Evolutionary conservation across 2,797 vertebrate genomes (phyloP), one percentile per base, ranked within the genome.

Genomic region (Craterocephalus amniculus): DNA sequence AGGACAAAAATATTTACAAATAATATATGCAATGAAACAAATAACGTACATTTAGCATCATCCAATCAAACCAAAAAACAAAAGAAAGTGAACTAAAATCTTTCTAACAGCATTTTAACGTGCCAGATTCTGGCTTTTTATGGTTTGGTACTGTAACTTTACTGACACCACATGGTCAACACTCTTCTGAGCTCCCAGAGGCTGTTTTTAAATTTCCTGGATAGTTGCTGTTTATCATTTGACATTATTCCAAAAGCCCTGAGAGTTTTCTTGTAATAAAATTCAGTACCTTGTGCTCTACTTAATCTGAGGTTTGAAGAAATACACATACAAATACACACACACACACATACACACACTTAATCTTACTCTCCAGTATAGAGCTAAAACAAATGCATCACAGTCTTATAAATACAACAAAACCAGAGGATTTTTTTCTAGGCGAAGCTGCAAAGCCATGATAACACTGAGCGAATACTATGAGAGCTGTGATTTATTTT

Each of bases 381-480:
- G 71, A 84, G 56, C 58, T 67, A 72, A 88, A 79, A 75, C 49
- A 84, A 84, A 84, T 27, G 67, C 67, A 74, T 78, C 72, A 67
- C 75, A 82, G 66, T 80, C 62, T 76, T 63, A 86, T 75, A 85
- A 87, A 85, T 71, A 83, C 22, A 80, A 67, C 4, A 32, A 79
- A 65, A 79, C 35, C 4, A 6, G 43, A 22, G 22, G 66, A 45
- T 58, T 51, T 58, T 0, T 68, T 38, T 68, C 66, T 26, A 65
- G 67, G 58, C 32, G 52, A 79, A 78, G 69, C 68, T 58, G 71
- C 58, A 78, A 78, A 81, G 52, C 45, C 20, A 27, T 14, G 73
- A 83, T 60, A 81, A 85, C 72, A 68, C 51, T 59, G 3, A 62
- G 63, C 43, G 71, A 80, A 67, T 26, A 38, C 36, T 38, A 49